Evolutionary conservation across 2,113 vertebrate genomes (phyloP), one percentile per base, ranked within the genome.

Genomic region (Canis aureus): DNA sequence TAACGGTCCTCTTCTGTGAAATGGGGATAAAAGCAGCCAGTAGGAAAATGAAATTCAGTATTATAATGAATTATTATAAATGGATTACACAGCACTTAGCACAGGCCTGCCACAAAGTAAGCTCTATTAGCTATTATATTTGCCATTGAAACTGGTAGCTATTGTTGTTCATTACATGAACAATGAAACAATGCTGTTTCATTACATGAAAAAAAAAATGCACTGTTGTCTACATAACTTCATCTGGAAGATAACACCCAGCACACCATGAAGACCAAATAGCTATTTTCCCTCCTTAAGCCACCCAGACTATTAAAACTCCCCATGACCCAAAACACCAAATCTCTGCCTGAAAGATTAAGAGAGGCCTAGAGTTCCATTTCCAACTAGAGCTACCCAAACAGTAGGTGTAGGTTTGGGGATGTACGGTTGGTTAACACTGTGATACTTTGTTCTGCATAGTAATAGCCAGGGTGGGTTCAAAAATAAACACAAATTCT

Each of bases 401-500:
- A 79, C 2, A 73, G 20, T 27, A 8, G 27, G 74, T n/a, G 4
- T 67, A 53, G 38, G 8, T 83, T 67, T 91, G 23, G 12, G 60
- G 19, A 74, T 25, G 16, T 20, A 2, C 2, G 20, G 22, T 84
- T 71, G 20, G 22, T 84, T 71, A 96, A 87, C 23, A 55, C 55
- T 17, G 64, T 76, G 67, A 38, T 49, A 84, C 62, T 81, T 80
- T 90, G 29, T 66, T 83, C 25, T 81, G 19, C 81, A 38, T 15
- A 60, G 22, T 43, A 43, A 94, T n/a, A 16, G 38, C 66, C 57
- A 60, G 25, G 11, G 23, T 74, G n/a, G 5, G 51, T 64, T 86
- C 29, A 74, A 92, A 97, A 83, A 73, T 64, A 93, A 94, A 95
- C 6, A 87, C 3, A 76, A 88, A 92, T 64, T 57, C 9, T 38